phyloP scores from a whole-genome alignment of 2,888 invertebrate species.

The Tipula helvola region DNA sequence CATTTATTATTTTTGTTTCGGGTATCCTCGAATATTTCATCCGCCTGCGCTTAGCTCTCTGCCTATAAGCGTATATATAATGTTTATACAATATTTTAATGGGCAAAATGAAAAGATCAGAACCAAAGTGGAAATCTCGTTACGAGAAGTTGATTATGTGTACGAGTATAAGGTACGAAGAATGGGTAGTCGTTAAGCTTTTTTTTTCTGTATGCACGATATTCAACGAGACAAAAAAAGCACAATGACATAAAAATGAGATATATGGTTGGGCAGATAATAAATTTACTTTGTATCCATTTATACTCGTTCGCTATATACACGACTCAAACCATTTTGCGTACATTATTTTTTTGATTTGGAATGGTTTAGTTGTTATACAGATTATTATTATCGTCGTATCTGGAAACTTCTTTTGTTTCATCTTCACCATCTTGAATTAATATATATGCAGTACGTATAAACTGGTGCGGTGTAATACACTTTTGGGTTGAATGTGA shows the following conservation, averaged over 20 bases:
- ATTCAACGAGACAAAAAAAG: not conserved
- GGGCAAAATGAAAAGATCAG: not conserved
- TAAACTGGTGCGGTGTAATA: not conserved
- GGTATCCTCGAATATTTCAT: not conserved
- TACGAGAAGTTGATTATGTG: not conserved
- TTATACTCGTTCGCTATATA: not conserved
- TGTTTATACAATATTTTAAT: not conserved
- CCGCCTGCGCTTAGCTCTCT: not conserved
- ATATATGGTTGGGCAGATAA: not conserved
- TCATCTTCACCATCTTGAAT: not conserved
- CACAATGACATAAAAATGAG: not conserved
- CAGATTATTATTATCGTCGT: not conserved
- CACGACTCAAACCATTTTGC: not conserved
- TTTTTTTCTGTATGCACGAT: not conserved
- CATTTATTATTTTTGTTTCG: not conserved
- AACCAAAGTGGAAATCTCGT: conserved; percentile 4
- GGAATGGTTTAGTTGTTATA: not conserved
- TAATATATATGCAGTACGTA: not conserved
- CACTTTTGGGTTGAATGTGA: not conserved
- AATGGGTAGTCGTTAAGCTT: not conserved
- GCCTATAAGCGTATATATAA: not conserved
- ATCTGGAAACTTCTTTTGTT: not conserved
- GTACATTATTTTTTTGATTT: not conserved
- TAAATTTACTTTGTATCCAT: not conserved
- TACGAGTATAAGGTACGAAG: not conserved